Conservation (phyloP, 2,113 vertebrate genomes). For the Taurulus bubalis region DNA sequence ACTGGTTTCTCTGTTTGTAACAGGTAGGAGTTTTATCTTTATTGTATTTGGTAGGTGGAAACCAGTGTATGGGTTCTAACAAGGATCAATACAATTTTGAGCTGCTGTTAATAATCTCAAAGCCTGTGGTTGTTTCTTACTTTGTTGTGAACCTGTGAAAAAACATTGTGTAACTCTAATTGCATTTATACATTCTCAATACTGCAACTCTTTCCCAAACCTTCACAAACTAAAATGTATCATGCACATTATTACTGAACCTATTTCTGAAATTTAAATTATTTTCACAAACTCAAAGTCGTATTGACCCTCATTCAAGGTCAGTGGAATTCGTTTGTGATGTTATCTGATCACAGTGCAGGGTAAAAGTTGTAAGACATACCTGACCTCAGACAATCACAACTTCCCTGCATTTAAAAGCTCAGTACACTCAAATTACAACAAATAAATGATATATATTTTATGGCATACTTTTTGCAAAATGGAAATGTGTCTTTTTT, state of each 20-base stretch:
- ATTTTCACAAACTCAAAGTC: not conserved
- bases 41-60: not conserved
- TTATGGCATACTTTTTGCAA: not conserved
- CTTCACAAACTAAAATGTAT: not conserved
- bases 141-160: not conserved
- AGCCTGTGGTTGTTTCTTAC: not conserved
- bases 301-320: not conserved
- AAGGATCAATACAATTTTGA: not conserved
- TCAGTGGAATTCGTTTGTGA: not conserved
- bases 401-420: not conserved
- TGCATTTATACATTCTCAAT: not conserved
- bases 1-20: constrained; percentile 27
- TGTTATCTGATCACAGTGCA: not conserved
- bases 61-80: not conserved
- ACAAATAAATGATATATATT: not conserved
- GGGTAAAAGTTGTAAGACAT: not conserved
- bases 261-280: not conserved
- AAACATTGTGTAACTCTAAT: not conserved
- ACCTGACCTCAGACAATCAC: too few relatives aligned
- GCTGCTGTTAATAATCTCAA: not conserved
- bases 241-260: not conserved
- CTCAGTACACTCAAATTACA: not conserved
- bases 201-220: not conserved
- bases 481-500: not conserved
- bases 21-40: constrained; percentile 40